A percentile compares a stretch with the other conserved stretches of the same genome.
Evolutionary conservation across 2,113 vertebrate species (phyloP).

Genomic region (Actenoides hombroni): DNA sequence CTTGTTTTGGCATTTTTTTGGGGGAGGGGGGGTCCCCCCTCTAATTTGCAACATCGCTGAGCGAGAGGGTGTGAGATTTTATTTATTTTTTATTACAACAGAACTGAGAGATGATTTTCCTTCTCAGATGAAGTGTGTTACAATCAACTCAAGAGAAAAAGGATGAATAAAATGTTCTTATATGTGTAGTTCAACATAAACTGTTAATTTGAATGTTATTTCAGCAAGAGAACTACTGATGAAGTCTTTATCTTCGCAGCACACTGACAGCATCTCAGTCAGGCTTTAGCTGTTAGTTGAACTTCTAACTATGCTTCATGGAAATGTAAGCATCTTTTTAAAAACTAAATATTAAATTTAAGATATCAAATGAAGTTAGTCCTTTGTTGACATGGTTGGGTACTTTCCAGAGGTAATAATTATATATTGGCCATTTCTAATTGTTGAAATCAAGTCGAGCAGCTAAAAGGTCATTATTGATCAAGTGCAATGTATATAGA

Average conservation of each 20-base stretch:
- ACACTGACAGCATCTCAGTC: background rate
- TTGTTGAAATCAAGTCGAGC: background rate
- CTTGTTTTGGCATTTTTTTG: background rate
- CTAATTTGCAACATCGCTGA: background rate
- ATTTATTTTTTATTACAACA: background rate
- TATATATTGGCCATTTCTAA: background rate
- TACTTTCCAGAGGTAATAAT: background rate
- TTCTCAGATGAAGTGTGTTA: background rate
- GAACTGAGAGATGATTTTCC: background rate
- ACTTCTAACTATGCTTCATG: background rate
- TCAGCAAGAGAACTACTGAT: background rate
- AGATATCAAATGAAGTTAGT: background rate
- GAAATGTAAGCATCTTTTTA: background rate
- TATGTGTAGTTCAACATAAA: background rate
- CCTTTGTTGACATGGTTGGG: background rate
- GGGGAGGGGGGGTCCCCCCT: too few species aligned
- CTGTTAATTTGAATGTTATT: background rate
- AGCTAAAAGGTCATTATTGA: constrained; percentile 1
- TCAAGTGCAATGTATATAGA: background rate
- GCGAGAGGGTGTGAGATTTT: background rate
- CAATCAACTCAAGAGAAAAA: background rate
- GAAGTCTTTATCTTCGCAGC: background rate
- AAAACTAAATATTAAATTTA: background rate
- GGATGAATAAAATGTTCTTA: background rate
- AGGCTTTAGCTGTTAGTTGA: background rate